Evolutionary conservation across 1,140 invertebrate species (phyloP).

Genomic region (Drosophila novamexicana): DNA sequence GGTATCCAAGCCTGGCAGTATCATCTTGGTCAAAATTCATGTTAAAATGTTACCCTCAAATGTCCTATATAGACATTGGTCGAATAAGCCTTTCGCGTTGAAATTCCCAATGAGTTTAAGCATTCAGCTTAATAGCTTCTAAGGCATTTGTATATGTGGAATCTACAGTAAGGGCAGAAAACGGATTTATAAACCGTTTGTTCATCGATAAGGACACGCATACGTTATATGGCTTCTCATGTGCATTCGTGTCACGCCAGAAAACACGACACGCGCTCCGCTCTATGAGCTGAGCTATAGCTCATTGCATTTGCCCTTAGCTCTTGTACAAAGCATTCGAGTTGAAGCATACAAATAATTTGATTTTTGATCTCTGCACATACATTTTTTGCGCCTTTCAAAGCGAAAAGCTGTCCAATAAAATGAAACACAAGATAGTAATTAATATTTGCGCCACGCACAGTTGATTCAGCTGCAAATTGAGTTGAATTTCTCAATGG

Average conservation of each 20-base stretch:
- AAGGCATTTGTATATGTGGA: no score
- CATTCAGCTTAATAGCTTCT: no score
- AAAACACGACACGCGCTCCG: neutral
- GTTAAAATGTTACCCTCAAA: no score
- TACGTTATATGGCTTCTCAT: no score
- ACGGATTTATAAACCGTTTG: no score
- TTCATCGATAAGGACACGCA: no score
- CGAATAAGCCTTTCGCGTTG: no score
- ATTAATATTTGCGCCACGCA: conserved; percentile 36
- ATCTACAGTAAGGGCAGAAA: no score
- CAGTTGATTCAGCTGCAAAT: conserved; percentile 42
- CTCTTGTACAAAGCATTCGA: conserved; percentile 27
- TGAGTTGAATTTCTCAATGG: conserved; percentile 41
- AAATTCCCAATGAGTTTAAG: no score
- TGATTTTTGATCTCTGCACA: conserved; percentile 53
- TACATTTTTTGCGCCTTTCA: conserved; percentile 8
- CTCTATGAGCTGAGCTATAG: neutral
- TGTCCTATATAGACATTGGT: no score
- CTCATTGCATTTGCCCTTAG: conserved; percentile 25
- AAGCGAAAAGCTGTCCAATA: conserved; percentile 1
- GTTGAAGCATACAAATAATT: conserved; percentile 60
- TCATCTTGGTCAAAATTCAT: no score
- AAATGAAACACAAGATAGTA: conserved; percentile 14
- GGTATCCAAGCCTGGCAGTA: no score
- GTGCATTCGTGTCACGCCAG: neutral